These are phyloP conservation scores for Tenualosa thibaudeaui DNA, from an alignment of 2,797 vertebrate genomes.

Conservation along the genomic window DNA sequence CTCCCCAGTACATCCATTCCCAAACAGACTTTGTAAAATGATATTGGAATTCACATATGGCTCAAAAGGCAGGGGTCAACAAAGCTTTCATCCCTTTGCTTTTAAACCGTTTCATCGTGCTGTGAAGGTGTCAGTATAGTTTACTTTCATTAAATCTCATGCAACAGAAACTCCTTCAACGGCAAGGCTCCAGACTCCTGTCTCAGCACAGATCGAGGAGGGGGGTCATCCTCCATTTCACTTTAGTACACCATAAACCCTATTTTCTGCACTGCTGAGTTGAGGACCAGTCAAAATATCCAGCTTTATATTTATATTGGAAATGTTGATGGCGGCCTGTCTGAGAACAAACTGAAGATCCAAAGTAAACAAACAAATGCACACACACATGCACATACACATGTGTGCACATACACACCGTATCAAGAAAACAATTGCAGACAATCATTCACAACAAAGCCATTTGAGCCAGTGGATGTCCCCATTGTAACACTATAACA, in stretches of 20 bases:
- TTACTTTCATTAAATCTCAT: conserved; percentile 24
- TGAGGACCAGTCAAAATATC: not conserved
- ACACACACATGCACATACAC: too few species aligned
- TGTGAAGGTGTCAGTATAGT: conserved; percentile 21
- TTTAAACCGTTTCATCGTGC: conserved; percentile 23
- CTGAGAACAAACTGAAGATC: too few species aligned
- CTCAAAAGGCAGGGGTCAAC: conserved; percentile 37
- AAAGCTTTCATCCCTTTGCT: conserved; percentile 28
- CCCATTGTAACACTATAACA: conserved; percentile 35
- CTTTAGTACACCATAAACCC: not conserved
- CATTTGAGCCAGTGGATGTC: not conserved
- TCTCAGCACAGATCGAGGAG: not conserved
- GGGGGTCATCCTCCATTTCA: not conserved
- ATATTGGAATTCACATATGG: conserved; percentile 25
- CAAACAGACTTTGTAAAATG: not conserved
- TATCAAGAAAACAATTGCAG: not conserved
- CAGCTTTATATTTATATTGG: not conserved
- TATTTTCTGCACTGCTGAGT: not conserved
- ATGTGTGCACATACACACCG: not conserved
- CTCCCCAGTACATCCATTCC: not conserved
- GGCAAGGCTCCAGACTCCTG: not conserved
- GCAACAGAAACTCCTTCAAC: not conserved
- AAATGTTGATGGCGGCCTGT: too few species aligned
- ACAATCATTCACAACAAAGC: not conserved
- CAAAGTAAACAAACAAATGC: too few species aligned